Evolutionary conservation across 2,797 vertebrate genomes (phyloP).

Genomic region (Cercopithecus neglectus): DNA sequence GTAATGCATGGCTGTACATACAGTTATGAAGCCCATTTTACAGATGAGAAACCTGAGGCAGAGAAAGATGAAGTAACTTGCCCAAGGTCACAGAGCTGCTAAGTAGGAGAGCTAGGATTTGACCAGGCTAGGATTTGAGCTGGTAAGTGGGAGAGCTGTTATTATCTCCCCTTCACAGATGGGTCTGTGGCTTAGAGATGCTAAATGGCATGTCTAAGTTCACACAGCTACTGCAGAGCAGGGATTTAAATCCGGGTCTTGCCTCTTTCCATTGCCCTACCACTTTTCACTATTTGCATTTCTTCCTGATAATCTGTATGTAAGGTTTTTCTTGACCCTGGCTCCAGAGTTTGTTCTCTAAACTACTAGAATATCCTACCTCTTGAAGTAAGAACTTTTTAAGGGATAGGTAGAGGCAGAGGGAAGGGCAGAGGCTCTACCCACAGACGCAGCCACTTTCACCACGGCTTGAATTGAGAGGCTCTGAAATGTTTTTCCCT

Average conservation of each 20-base stretch:
- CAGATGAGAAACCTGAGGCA: background rate
- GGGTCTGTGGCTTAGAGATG: background rate
- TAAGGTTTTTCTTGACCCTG: background rate
- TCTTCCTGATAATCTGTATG: background rate
- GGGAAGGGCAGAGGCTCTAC: background rate
- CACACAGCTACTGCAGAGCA: background rate
- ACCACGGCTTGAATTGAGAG: background rate
- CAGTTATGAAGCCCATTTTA: background rate
- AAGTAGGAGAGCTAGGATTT: background rate
- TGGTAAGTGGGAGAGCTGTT: background rate
- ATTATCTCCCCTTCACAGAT: slow-evolving; percentile 2
- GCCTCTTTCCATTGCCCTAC: background rate
- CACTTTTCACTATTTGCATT: slow-evolving; percentile 17
- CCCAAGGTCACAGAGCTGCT: background rate
- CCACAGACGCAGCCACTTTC: background rate
- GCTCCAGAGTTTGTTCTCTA: background rate
- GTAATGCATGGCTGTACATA: background rate
- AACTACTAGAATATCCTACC: background rate
- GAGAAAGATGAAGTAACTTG: background rate
- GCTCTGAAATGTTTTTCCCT: background rate
- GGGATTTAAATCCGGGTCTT: background rate
- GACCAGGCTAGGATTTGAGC: background rate
- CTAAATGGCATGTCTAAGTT: background rate
- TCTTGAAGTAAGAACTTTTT: background rate
- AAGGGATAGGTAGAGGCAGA: background rate